phyloP scores from a whole-genome alignment of 2,797 vertebrate genomes.

The Carcharodon carcharias region DNA sequence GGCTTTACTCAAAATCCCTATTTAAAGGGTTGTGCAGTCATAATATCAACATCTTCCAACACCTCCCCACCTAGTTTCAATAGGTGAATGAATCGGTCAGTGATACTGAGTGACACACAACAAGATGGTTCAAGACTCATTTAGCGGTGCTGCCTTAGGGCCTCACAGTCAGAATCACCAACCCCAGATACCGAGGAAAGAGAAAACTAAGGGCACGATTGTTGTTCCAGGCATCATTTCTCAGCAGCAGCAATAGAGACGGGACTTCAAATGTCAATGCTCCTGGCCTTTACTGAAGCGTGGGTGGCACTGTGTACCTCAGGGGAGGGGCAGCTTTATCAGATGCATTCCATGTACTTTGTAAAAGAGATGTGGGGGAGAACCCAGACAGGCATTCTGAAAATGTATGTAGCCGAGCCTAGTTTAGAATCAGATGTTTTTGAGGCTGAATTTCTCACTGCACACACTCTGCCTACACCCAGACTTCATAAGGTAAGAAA shows the following conservation, averaged over 20 bases:
- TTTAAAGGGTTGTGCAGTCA: too few relatives aligned
- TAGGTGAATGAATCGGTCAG: neutral
- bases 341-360: neutral
- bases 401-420: neutral
- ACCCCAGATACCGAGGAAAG: neutral
- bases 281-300: neutral
- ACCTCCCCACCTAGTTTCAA: neutral
- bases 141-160: neutral
- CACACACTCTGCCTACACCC: neutral
- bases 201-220: neutral
- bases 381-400: neutral
- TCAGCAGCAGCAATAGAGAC: neutral
- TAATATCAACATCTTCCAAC: neutral
- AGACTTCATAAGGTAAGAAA: neutral
- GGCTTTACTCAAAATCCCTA: neutral
- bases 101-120: neutral
- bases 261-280: neutral
- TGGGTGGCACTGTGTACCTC: neutral
- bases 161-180: neutral
- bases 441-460: neutral
- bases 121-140: neutral
- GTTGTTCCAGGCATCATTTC: too few relatives aligned
- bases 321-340: neutral
- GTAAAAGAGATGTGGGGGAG: neutral
- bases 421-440: neutral